phyloP scores from a whole-genome alignment of 2,797 vertebrate genomes.

The Salmo trutta region DNA sequence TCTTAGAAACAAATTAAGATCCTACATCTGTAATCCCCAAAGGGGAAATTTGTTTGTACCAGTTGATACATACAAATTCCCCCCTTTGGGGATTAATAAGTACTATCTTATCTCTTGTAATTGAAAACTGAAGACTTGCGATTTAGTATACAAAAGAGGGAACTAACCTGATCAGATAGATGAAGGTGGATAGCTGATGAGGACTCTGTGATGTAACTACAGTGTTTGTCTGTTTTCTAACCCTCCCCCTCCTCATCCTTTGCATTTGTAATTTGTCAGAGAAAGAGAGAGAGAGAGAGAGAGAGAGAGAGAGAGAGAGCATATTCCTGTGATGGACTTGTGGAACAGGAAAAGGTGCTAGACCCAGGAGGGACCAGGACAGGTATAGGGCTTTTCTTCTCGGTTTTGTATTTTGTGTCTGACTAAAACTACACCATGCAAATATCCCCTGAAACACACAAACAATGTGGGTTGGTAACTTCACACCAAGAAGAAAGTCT shows the following conservation, averaged over 20 bases:
- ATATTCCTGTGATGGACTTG: slow-evolving; percentile 11
- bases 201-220: not conserved
- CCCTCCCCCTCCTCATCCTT: not conserved
- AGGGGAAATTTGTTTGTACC: too few relatives aligned
- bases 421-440: slow-evolving; percentile 14
- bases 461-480: not conserved
- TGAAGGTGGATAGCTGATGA: slow-evolving; percentile 14
- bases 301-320: not conserved
- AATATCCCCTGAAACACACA: slow-evolving; percentile 7
- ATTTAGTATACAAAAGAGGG: not conserved
- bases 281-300: not conserved
- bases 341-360: not conserved
- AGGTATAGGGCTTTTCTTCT: not conserved
- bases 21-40: too few relatives aligned
- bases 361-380: not conserved
- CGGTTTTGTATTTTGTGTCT: not conserved
- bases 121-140: not conserved
- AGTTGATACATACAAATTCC: too few relatives aligned
- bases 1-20: too few relatives aligned
- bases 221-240: slow-evolving; percentile 3
- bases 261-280: not conserved
- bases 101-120: not conserved
- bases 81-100: not conserved
- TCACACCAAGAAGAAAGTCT: not conserved
- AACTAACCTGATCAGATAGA: slow-evolving; percentile 25